A percentile compares a stretch with the other conserved stretches of the same genome.
These are phyloP conservation scores for Lophius americanus DNA, from an alignment of 2,797 vertebrate species.

Conservation along the genomic window DNA sequence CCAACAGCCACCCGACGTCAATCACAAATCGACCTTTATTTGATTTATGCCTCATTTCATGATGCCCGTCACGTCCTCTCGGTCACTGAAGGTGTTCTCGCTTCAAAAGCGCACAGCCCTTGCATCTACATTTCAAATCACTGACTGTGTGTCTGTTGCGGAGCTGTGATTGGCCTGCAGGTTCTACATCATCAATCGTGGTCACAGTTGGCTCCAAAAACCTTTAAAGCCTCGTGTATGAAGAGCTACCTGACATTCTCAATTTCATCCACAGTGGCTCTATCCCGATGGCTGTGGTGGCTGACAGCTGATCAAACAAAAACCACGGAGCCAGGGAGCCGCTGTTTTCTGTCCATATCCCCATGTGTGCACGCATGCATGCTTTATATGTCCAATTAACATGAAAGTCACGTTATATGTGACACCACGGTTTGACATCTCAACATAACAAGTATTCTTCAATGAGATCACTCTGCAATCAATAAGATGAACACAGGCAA, in stretches of 20 bases:
- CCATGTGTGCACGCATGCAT: slow-evolving; percentile 23
- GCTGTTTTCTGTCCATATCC: slow-evolving; percentile 31
- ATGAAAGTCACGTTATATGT: slow-evolving; percentile 48
- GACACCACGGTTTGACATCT: slow-evolving; percentile 55
- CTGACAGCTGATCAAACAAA: slow-evolving; percentile 61
- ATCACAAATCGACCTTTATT: slow-evolving; percentile 61
- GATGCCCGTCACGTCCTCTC: slow-evolving; percentile 41
- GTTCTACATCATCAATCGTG: slow-evolving; percentile 22
- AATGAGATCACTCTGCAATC: slow-evolving; percentile 54
- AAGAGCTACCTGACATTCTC: slow-evolving; percentile 53
- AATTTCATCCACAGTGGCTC: slow-evolving; percentile 19
- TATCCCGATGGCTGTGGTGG: slow-evolving; percentile 32
- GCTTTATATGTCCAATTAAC: slow-evolving; percentile 45
- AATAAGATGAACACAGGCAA: slow-evolving; percentile 56
- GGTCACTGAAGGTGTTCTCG: slow-evolving; percentile 43
- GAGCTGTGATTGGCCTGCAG: slow-evolving; percentile 15
- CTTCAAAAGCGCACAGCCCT: slow-evolving; percentile 40
- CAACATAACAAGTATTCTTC: slow-evolving; percentile 48
- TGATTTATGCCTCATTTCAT: slow-evolving; percentile 54
- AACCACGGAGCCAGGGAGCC: slow-evolving; percentile 20
- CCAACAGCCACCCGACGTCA: slow-evolving; percentile 32
- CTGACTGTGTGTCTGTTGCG: slow-evolving; percentile 3
- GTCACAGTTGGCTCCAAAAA: slow-evolving; percentile 52
- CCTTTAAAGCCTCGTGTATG: slow-evolving; percentile 52
- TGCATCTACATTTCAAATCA: slow-evolving; percentile 58